Evolutionary conservation across 2,888 invertebrate species (phyloP).

Genomic region (Lasioglossum calceatum): DNA sequence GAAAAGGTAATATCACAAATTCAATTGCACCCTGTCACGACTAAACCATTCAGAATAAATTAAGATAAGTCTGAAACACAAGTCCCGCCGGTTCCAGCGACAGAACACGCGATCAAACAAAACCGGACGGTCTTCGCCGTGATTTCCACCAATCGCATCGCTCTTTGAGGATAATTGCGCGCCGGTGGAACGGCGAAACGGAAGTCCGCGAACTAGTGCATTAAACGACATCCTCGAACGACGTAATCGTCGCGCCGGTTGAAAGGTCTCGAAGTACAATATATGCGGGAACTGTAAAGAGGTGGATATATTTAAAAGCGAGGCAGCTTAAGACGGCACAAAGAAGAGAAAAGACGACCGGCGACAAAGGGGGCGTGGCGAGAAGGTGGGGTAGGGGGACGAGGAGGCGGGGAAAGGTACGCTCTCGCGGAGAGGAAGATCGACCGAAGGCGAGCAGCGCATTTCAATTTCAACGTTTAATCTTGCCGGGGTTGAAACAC

Average conservation of each 20-base stretch:
- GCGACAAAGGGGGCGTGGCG: background rate
- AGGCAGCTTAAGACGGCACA: background rate
- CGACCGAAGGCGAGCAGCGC: conserved; percentile 15
- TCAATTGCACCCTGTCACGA: background rate
- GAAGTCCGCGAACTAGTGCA: conserved; percentile 5
- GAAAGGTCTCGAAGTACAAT: conserved; percentile 10
- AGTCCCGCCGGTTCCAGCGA: background rate
- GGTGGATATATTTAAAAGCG: conserved; percentile 10
- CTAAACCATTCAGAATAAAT: background rate
- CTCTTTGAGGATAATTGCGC: background rate
- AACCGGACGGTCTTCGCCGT: background rate
- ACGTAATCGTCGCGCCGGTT: background rate
- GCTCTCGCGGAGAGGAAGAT: background rate
- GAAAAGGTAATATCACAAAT: background rate
- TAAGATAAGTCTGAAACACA: background rate
- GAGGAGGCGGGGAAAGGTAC: background rate
- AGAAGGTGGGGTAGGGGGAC: background rate
- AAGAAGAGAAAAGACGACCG: background rate
- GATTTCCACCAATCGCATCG: background rate
- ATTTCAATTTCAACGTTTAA: conserved; percentile 48
- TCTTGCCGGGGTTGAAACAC: conserved; percentile 19
- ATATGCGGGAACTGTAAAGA: conserved; percentile 5
- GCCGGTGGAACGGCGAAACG: background rate
- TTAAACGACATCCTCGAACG: conserved; percentile 12
- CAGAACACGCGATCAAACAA: background rate